phyloP scores from a whole-genome alignment of 2,113 vertebrate genomes.

The Bungarus multicinctus region DNA sequence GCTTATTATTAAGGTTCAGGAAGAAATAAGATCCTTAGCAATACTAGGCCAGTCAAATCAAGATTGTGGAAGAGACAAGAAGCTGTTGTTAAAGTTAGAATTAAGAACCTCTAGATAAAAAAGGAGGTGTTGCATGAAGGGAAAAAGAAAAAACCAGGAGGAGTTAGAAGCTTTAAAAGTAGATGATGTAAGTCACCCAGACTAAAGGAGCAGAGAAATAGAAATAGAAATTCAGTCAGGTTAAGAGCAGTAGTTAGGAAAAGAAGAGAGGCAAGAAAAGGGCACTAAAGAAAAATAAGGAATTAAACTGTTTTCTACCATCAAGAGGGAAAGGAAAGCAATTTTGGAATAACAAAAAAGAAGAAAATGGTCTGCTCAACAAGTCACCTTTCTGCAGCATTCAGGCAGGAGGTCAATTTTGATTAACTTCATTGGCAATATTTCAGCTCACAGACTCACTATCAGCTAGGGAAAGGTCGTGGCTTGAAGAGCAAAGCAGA shows the following conservation, averaged over 20 bases:
- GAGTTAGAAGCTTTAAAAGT: background rate
- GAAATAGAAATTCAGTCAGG: background rate
- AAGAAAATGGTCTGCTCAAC: background rate
- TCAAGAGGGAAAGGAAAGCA: background rate
- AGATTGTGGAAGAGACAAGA: background rate
- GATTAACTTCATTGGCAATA: background rate
- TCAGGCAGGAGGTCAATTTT: background rate
- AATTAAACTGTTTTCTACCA: background rate
- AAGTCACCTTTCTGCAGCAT: background rate
- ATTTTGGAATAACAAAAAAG: background rate
- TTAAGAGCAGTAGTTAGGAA: background rate
- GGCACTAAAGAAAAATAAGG: background rate
- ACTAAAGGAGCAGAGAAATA: background rate
- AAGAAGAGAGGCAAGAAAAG: background rate
- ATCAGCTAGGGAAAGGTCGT: background rate
- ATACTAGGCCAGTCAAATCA: background rate
- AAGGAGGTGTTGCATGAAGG: background rate
- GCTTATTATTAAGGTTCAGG: background rate
- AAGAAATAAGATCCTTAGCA: background rate
- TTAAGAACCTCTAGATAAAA: background rate
- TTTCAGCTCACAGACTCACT: background rate
- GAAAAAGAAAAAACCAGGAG: background rate
- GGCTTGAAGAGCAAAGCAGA: background rate
- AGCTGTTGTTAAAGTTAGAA: background rate
- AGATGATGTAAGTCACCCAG: background rate